Conservation (phyloP, 1,140 invertebrate genomes). For the Nasonia longicornis region DNA sequence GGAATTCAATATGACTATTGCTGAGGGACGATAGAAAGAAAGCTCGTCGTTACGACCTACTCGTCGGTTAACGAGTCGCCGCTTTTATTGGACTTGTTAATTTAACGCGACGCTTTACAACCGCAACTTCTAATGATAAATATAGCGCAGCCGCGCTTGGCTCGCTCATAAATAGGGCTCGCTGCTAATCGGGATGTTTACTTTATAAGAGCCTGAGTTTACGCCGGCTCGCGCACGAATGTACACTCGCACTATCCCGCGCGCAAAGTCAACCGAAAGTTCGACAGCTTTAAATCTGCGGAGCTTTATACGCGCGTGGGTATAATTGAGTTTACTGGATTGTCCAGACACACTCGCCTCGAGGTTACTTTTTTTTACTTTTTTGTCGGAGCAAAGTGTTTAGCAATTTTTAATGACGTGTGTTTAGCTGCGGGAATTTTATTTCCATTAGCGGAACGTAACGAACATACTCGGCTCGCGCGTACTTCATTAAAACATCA, state of each 20-base stretch:
- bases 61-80: no score
- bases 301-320: background rate
- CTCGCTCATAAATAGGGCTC: background rate
- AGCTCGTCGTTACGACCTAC: no score
- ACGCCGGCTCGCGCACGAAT: no score
- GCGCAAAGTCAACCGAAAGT: background rate
- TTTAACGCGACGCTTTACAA: background rate
- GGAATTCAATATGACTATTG: no score
- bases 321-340: background rate
- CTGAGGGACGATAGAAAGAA: no score
- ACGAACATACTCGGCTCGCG: background rate
- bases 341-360: no score
- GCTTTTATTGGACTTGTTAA: no score
- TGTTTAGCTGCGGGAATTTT: no score
- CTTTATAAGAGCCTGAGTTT: conserved; percentile 5
- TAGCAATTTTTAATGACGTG: background rate
- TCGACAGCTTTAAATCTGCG: conserved; percentile 13
- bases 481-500: background rate
- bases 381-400: background rate
- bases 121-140: background rate
- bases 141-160: background rate
- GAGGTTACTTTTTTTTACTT: background rate
- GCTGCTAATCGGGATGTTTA: conserved; percentile 22
- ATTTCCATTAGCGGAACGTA: background rate
- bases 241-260: background rate